Evolutionary conservation across 1,140 invertebrate species (phyloP).

Genomic region (Lepidotrigona ventralis): DNA sequence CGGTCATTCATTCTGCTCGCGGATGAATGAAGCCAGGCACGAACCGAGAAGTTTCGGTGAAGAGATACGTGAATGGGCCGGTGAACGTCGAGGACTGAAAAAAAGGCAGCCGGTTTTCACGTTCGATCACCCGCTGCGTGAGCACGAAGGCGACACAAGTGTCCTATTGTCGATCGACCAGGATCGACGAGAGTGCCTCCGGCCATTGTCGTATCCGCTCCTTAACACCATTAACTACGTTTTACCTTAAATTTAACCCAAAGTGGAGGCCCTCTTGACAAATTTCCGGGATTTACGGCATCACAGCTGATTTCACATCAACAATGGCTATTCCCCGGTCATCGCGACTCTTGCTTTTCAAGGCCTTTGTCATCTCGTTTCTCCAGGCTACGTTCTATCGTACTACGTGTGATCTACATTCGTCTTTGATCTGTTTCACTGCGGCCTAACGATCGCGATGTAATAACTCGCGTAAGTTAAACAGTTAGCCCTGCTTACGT

Average conservation of each 20-base stretch:
- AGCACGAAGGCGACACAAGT: conserved; percentile 74
- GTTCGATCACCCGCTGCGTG: conserved; percentile 64
- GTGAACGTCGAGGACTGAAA: conserved; percentile 34
- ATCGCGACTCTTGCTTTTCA: conserved; percentile 36
- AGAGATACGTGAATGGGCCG: conserved; percentile 52
- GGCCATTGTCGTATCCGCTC: conserved; percentile 64
- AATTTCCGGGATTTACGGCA: conserved; percentile 74
- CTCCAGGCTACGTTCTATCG: too few species aligned
- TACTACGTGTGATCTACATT: not conserved
- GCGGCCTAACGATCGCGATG: not conserved
- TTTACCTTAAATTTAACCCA: conserved; percentile 78
- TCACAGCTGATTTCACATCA: conserved; percentile 40
- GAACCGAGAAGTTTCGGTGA: conserved; percentile 20
- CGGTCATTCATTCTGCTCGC: conserved; percentile 42
- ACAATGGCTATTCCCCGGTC: conserved; percentile 47
- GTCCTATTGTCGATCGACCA: conserved; percentile 71
- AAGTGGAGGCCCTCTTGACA: conserved; percentile 75
- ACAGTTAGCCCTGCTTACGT: not conserved
- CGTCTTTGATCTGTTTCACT: conserved; percentile 14
- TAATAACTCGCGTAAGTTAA: not conserved
- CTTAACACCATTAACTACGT: conserved; percentile 78
- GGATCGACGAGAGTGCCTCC: conserved; percentile 61
- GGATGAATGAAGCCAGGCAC: conserved; percentile 46
- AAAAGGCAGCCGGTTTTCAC: conserved; percentile 62
- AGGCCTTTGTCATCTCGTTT: not conserved